Base-by-base conservation (phyloP, 2,888 invertebrate genomes). In the Cryptus armator region DNA sequence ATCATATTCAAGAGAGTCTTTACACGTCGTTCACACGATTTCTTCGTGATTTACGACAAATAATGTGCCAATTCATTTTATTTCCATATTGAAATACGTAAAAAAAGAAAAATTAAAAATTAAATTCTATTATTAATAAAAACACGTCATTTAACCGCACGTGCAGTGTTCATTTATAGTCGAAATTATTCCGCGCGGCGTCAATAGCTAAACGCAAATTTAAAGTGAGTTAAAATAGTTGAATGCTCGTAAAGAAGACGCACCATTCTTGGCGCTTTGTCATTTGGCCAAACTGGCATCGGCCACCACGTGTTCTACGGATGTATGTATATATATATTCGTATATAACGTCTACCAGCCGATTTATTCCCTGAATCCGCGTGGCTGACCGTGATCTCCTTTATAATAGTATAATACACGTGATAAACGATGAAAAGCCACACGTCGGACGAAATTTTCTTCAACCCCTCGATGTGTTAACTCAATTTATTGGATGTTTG, bases 221-320 rank as follows among this genome's bases (percentile, higher is more conserved):
- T 9, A 51, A 51, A 68, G 66, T 12, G 37, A 68, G 81, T 77
- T 81, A 71, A 71, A 78, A 72, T 53, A 82, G 48, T 62, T 7
- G 51, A 43, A 74, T 19, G 56, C 66, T 82, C 85, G 51, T 85
- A 81, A 82, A 85, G 81, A 85, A 78, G 64, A 79, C 14, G 9
- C 12, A 56, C 79, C 85, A 66, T 85, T 85, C 82, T 76, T 46
- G 85, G 82, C 66, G 66, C 59, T 79, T 79, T 82, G 85, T 85
- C 85, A 75, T 82, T 85, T 71, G 44, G 85, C 79, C 51, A 79
- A 75, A 82, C 79, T 71, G 70, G 82, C 79, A 82, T 81, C 51
- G 70, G 48, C 37, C 46, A 9, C 59, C 68, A 59, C 67, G 67
- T 76, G 56, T 24, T 37, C 10, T 7, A 24, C 16, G 24, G n/a